Base-by-base conservation (phyloP, 2,113 vertebrate species). In the Indicator indicator region DNA sequence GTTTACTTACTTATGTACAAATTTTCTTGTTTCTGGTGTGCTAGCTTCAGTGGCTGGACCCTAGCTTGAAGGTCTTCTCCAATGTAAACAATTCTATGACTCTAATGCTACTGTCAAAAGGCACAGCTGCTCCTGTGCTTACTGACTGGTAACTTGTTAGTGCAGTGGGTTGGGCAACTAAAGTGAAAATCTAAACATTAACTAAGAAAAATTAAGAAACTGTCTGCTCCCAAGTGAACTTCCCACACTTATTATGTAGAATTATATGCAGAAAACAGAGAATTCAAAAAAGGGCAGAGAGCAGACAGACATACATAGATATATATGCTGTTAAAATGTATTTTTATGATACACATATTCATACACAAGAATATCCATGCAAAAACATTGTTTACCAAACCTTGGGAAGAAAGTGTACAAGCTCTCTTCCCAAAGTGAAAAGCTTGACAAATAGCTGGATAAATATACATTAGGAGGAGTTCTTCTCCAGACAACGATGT, bases 401-500 rank as follows among this genome's bases (percentile, higher is more conserved):
- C 70, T 78, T 33, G 56, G 32, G 54, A 89, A 93, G 33, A 70
- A 81, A 88, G 56, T 9, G 13, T 88, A 68, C 32, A 83, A 90
- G 76, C 30, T 88, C 77, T 74, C 58, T 65, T 76, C 86, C 73
- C 68, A 62, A 72, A 93, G 87, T 30, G 21, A 72, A 78, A 85
- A 87, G 59, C 40, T 70, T 91, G 68, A 94, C 46, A 94, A 91
- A 89, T 76, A 91, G 63, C 42, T 76, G 55, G 50, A 91, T 93
- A 91, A 93, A 94, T 40, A 48, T 24, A 78, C 8, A 28, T 79
- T 87, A 88, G 42, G 27, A 93, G 33, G 48, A 86, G 59, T 48
- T 81, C 56, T 88, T 91, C 80, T 86, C 83, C 70, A 93, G 82
- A 91, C 85, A 94, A 84, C 86, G 70, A 90, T n/a, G 48, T 36